Conservation (phyloP, 2,113 vertebrate genomes). For the Colinus virginianus region DNA sequence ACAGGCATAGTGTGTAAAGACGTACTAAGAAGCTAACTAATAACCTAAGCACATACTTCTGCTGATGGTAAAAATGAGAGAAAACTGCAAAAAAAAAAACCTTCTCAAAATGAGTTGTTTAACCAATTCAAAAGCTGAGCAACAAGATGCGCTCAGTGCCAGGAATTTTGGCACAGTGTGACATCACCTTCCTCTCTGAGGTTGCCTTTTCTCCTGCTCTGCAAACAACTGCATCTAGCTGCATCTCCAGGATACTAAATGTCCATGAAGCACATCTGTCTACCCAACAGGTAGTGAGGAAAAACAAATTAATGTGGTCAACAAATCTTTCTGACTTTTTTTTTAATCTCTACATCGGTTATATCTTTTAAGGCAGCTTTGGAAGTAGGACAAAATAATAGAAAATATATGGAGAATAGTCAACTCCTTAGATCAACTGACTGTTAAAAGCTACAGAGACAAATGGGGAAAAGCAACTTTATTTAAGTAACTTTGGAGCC, state of each 20-base stretch:
- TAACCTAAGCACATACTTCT: neutral
- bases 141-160: neutral
- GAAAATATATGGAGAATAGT: neutral
- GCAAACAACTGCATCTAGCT: neutral
- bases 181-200: neutral
- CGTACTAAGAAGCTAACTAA: neutral
- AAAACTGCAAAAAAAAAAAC: neutral
- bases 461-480: neutral
- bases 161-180: neutral
- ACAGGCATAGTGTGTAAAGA: neutral
- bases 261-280: neutral
- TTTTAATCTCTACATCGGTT: neutral
- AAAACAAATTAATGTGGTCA: neutral
- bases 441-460: neutral
- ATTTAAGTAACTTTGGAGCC: neutral
- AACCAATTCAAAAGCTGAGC: neutral
- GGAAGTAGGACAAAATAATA: neutral
- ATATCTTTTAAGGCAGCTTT: conserved; percentile 5
- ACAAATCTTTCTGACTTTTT: neutral
- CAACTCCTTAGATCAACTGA: neutral
- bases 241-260: neutral
- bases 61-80: neutral
- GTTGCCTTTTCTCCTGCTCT: neutral
- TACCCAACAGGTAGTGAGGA: neutral
- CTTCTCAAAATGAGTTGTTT: neutral